Conservation (phyloP, 2,888 invertebrate genomes). For the Smittia aterrima region DNA sequence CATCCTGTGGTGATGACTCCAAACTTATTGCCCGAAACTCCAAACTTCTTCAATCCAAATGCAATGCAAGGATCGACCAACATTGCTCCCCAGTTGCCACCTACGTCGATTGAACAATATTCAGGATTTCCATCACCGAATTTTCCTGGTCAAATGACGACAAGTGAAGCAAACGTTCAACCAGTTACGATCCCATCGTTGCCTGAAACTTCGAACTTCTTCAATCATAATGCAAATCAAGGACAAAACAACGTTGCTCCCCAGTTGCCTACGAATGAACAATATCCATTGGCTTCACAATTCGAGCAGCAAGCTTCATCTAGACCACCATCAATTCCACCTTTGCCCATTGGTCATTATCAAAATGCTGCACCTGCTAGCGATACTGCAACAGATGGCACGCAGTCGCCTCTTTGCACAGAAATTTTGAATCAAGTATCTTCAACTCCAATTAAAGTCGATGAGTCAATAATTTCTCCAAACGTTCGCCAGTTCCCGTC, state of each 20-base stretch:
- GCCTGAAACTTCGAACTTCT: neutral
- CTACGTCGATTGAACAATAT: no score
- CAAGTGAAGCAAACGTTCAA: no score
- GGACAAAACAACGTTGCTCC: no score
- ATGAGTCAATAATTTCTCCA: no score
- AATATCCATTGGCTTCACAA: neutral
- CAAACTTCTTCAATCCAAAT: no score
- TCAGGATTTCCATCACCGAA: neutral
- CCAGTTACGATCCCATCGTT: neutral
- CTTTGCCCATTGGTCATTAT: neutral
- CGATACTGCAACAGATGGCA: no score
- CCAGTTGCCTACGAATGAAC: no score
- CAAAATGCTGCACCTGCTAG: neutral
- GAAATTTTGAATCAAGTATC: no score
- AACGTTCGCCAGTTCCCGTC: neutral
- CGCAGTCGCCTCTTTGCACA: no score
- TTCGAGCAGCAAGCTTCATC: neutral
- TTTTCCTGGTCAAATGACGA: neutral
- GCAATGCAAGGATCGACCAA: no score
- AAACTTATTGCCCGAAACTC: neutral
- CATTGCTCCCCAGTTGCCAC: no score
- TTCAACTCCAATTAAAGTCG: no score
- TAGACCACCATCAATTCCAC: conserved; percentile 14
- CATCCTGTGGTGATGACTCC: neutral
- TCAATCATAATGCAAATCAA: neutral